These are phyloP conservation scores for Actinostola sp. DNA, from an alignment of 92 coral and sea anemone species.

Conservation along the genomic window DNA sequence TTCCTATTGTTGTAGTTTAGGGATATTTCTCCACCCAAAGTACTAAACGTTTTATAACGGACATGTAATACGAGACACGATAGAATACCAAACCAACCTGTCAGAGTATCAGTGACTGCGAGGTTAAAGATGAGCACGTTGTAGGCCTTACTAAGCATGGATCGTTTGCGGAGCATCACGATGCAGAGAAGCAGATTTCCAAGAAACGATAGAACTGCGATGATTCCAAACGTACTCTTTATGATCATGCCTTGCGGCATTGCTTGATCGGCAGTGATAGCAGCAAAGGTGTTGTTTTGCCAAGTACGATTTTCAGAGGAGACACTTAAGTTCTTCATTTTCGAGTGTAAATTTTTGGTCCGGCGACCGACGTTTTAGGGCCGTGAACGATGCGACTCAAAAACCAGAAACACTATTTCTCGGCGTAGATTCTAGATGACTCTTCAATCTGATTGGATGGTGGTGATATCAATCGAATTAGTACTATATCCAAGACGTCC, in stretches of 20 bases:
- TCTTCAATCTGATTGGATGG: too few relatives aligned
- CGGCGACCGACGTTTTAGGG: too few relatives aligned
- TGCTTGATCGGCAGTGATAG: neutral
- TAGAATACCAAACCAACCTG: conserved; percentile 56
- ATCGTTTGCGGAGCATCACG: conserved; percentile 65
- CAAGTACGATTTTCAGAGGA: neutral
- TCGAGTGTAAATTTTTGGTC: neutral
- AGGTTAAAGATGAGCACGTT: conserved; percentile 70
- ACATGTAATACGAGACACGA: too few relatives aligned
- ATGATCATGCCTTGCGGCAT: conserved; percentile 14
- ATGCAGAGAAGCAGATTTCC: conserved; percentile 72
- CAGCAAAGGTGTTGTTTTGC: neutral
- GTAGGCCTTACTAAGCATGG: conserved; percentile 78
- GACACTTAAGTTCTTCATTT: neutral
- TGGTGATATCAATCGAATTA: too few relatives aligned
- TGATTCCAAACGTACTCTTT: conserved; percentile 68
- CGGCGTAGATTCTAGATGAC: too few relatives aligned
- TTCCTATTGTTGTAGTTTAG: too few relatives aligned
- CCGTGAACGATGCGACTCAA: too few relatives aligned
- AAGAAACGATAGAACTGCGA: conserved; percentile 73
- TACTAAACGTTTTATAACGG: too few relatives aligned
- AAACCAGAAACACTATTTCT: too few relatives aligned
- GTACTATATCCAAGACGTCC: too few relatives aligned
- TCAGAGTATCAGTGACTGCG: conserved; percentile 76
- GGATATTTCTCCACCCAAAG: too few relatives aligned